phyloP scores from a whole-genome alignment of 2,888 invertebrate genomes.

The Caradrina clavipalpis region DNA sequence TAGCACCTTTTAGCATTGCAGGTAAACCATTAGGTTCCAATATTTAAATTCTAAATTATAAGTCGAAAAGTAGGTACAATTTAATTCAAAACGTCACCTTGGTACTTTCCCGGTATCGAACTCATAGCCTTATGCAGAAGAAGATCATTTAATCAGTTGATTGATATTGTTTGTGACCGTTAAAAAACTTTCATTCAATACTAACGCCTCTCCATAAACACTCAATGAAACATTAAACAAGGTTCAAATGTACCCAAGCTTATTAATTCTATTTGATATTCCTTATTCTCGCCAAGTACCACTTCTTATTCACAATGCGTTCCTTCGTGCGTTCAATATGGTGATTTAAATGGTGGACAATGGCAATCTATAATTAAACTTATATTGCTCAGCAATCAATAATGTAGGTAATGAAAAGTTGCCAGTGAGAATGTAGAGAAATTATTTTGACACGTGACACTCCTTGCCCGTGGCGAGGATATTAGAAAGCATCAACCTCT shows the following conservation, averaged over 20 bases:
- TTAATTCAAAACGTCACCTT: too few relatives aligned
- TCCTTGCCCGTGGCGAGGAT: constrained; percentile 47
- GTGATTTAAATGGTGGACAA: constrained; percentile 53
- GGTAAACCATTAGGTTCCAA: constrained; percentile 19
- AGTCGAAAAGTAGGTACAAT: too few relatives aligned
- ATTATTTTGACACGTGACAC: constrained; percentile 58
- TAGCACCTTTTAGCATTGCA: constrained; percentile 35
- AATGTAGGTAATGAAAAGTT: constrained; percentile 57
- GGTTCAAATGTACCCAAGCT: constrained; percentile 5
- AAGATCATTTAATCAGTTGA: background rate
- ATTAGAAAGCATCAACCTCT: constrained; percentile 63
- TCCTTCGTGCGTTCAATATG: constrained; percentile 44
- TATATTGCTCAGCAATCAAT: constrained; percentile 50
- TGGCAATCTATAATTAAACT: constrained; percentile 52
- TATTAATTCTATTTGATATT: constrained; percentile 40
- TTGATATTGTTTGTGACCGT: constrained; percentile 18
- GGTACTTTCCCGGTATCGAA: too few relatives aligned
- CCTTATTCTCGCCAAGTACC: constrained; percentile 45
- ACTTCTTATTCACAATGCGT: constrained; percentile 52
- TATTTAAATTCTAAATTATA: constrained; percentile 29
- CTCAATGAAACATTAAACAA: background rate
- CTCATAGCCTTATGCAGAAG: too few relatives aligned
- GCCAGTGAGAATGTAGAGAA: constrained; percentile 49
- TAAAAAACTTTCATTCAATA: constrained; percentile 22
- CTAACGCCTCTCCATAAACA: constrained; percentile 11